Conservation (phyloP, 2,113 vertebrate species). For the Solenodon paradoxus region DNA sequence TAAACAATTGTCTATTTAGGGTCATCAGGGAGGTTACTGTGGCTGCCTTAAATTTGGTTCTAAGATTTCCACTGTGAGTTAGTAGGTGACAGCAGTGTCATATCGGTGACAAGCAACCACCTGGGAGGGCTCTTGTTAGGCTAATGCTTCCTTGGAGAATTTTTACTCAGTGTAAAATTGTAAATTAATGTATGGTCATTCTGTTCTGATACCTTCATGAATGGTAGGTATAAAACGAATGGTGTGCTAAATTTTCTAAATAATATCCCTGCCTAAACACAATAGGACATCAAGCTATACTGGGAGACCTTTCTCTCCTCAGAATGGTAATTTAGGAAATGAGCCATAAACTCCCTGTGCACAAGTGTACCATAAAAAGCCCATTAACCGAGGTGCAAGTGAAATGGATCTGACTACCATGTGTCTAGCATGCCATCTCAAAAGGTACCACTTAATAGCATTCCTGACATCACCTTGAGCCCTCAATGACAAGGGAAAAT, state of each 20-base stretch:
- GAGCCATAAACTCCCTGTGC: constrained; percentile 43
- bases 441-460: constrained; percentile 71
- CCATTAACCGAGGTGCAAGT: constrained; percentile 81
- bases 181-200: constrained; percentile 18
- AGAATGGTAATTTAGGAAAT: constrained; percentile 68
- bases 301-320: constrained; percentile 56
- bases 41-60: not conserved
- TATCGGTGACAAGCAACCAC: not conserved
- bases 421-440: constrained; percentile 74
- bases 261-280: constrained; percentile 67
- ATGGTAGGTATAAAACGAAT: constrained; percentile 6
- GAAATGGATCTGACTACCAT: constrained; percentile 77
- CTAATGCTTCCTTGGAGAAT: not conserved
- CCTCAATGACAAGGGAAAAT: constrained; percentile 64
- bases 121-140: not conserved
- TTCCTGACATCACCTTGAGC: constrained; percentile 76
- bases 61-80: not conserved
- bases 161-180: not conserved
- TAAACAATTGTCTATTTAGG: not conserved
- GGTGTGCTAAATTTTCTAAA: constrained; percentile 53
- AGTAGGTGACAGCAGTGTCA: not conserved
- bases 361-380: constrained; percentile 78
- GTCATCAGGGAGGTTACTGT: not conserved
- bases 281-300: constrained; percentile 50
- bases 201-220: constrained; percentile 42